Evolutionary conservation across 2,888 invertebrate genomes (phyloP).

Genomic region (Drosophila imparisetae): DNA sequence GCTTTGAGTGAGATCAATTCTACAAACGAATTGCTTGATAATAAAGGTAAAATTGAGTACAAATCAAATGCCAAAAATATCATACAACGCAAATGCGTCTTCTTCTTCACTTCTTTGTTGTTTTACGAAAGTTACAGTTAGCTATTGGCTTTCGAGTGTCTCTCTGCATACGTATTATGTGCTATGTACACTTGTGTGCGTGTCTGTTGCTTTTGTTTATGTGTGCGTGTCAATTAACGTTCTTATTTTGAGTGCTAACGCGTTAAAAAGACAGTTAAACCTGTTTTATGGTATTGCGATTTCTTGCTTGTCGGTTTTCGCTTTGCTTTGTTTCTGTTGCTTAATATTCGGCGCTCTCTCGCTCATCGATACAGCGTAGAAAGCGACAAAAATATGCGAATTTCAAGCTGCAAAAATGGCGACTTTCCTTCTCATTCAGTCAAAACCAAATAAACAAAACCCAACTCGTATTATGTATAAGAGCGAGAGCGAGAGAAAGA

Average conservation of each 20-base stretch:
- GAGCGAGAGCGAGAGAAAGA: neutral
- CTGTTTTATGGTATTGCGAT: conserved; percentile 53
- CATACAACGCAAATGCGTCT: conserved; percentile 27
- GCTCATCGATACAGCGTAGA: conserved; percentile 31
- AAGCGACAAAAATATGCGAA: conserved; percentile 26
- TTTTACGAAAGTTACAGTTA: conserved; percentile 73
- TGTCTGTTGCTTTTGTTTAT: conserved; percentile 52
- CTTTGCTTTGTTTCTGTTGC: conserved; percentile 16
- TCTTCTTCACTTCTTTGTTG: conserved; percentile 4
- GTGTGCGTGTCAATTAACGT: conserved; percentile 73
- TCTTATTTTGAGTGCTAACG: conserved; percentile 54
- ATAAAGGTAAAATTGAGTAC: conserved; percentile 44
- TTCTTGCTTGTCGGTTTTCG: conserved; percentile 39
- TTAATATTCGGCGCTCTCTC: neutral
- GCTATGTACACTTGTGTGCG: conserved; percentile 6
- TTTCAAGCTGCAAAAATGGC: conserved; percentile 15
- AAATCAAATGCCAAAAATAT: conserved; percentile 46
- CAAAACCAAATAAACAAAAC: conserved; percentile 12
- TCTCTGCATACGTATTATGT: conserved; percentile 5
- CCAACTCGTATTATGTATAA: neutral
- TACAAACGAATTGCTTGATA: conserved; percentile 23
- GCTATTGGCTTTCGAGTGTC: conserved; percentile 33
- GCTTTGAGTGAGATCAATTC: conserved; percentile 25
- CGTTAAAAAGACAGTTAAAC: conserved; percentile 61
- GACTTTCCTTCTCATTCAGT: conserved; percentile 20